Conservation (phyloP, 2,797 vertebrate genomes). For the Streptopelia turtur region DNA sequence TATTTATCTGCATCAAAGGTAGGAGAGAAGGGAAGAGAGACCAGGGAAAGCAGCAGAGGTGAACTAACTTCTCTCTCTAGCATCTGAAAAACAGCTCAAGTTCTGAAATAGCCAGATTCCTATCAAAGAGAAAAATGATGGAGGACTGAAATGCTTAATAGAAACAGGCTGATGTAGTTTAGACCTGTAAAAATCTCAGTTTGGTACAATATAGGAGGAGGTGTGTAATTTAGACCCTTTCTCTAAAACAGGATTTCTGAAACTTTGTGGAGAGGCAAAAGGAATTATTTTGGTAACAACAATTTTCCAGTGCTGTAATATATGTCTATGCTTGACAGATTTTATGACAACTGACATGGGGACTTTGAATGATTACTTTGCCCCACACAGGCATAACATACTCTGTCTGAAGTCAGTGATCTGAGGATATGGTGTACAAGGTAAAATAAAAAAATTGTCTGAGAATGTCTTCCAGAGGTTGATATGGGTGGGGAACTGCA, state of each 20-base stretch:
- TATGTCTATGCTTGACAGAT: constrained; percentile 20
- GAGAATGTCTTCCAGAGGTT: constrained; percentile 29
- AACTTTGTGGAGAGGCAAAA: constrained; percentile 34
- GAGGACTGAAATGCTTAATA: neutral
- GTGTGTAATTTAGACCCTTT: constrained; percentile 12
- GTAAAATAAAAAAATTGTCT: neutral
- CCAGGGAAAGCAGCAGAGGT: neutral
- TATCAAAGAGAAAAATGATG: neutral
- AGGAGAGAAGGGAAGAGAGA: neutral
- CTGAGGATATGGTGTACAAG: neutral
- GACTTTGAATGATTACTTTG: constrained; percentile 1
- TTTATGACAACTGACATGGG: neutral
- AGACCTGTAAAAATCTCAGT: constrained; percentile 6
- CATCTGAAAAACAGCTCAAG: neutral
- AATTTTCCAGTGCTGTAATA: constrained; percentile 14
- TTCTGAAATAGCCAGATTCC: constrained; percentile 5
- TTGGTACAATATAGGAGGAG: neutral
- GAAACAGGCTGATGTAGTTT: neutral
- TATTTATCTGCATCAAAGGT: constrained; percentile 32
- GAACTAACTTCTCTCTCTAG: constrained; percentile 2
- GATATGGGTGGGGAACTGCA: neutral
- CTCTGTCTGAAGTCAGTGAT: neutral
- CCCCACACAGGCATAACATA: neutral
- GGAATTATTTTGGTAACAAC: constrained; percentile 30
- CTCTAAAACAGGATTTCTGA: constrained; percentile 26